Evolutionary conservation across 2,888 invertebrate genomes (phyloP), one percentile per base, ranked within the genome.

Genomic region (Torymus aiolomorphi): DNA sequence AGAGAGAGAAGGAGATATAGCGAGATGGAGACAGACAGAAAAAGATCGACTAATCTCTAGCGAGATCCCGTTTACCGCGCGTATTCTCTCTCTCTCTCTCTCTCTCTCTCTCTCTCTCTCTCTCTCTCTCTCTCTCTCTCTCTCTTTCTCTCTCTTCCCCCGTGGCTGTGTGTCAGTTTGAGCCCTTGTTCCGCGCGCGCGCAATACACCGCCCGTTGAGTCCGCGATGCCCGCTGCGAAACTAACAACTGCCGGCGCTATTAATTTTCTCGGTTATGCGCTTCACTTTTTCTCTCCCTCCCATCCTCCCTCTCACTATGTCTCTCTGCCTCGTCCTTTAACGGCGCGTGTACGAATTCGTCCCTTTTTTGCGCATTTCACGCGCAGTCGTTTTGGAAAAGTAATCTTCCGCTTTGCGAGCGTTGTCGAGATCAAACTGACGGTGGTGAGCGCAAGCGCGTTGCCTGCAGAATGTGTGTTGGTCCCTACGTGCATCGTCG

Each of bases 181-280:
- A 67, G 75, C 75, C 61, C 69, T 62, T 62, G 69, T 67, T 61
- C 14, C 51, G 24, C 5, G 42, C 54, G 73, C 52, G 20, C 1
- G 49, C 73, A 16, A 49, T 52, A 67, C 67, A 69, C 66, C 77
- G 0, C 77, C 72, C 72, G 54, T 14, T 13, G 77, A 63, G 73
- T 31, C 31, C 8, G 18, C 56, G 69, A 69, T 57, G 56, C 76
- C 65, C 71, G 51, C 67, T 59, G 76, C 65, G 77, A 70, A 77
- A 77, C 77, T 77, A 77, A 77, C 77, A 77, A 71, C 77, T 77
- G 65, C 52, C 63, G 63, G 76, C 71, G 71, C 70, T 77, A 77
- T 77, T 77, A 70, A 77, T 77, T 77, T 77, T 71, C 77, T 31
- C 65, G 16, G 57, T 57, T 77, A 65, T 77, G 70, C 71, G 63